Evolutionary conservation across 1,140 invertebrate genomes (phyloP).

Genomic region (Latrodectus geometricus): DNA sequence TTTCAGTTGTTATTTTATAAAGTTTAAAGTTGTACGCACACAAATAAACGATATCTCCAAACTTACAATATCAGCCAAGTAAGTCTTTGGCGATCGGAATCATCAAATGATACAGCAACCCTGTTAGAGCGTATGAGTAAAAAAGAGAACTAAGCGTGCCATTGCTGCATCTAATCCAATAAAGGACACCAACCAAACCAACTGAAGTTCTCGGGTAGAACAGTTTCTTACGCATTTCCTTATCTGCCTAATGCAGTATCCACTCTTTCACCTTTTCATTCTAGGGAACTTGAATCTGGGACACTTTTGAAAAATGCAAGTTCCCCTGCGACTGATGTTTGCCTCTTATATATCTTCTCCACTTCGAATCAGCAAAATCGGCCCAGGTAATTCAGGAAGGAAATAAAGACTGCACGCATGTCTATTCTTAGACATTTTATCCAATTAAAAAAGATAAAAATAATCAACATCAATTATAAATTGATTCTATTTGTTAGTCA

Average conservation of each 20-base stretch:
- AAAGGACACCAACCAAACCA: conserved; percentile 44
- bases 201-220: conserved; percentile 11
- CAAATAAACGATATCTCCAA: too few species aligned
- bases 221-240: conserved; percentile 41
- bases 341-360: background rate
- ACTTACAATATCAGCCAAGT: too few species aligned
- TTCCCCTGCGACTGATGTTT: conserved; percentile 33
- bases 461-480: too few species aligned
- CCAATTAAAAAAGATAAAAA: too few species aligned
- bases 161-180: conserved; percentile 57
- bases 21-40: too few species aligned
- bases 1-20: too few species aligned
- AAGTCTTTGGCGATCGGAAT: too few species aligned
- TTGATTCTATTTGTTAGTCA: too few species aligned
- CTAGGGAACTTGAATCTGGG: conserved; percentile 40
- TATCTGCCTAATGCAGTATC: conserved; percentile 55
- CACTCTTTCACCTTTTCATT: conserved; percentile 56
- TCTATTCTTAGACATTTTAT: too few species aligned
- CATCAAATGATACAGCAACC: conserved; percentile 19
- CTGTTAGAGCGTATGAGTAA: conserved; percentile 33
- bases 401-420: too few species aligned
- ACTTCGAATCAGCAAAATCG: conserved; percentile 25
- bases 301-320: conserved; percentile 56
- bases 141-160: conserved; percentile 52
- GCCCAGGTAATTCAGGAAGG: background rate